A percentile compares a stretch with the other conserved stretches of the same genome.
These are phyloP conservation scores for Scotopteryx bipunctaria DNA, from an alignment of 2,888 invertebrate species.

Conservation along the genomic window DNA sequence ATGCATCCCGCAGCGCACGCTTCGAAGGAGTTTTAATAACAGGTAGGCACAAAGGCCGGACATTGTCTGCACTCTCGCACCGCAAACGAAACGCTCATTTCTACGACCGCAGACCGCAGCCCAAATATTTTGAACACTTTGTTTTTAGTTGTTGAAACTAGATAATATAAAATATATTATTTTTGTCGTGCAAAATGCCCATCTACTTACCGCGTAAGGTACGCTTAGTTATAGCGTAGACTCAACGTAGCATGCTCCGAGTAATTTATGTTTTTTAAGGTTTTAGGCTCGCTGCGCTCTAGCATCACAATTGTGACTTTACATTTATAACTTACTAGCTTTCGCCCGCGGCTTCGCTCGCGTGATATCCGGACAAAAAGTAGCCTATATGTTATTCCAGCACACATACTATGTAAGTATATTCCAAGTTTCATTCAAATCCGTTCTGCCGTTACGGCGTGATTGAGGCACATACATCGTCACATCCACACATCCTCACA, in stretches of 20 bases:
- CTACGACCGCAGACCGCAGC: conserved; percentile 32
- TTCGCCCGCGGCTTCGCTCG: too few relatives aligned
- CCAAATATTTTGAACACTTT: conserved; percentile 44
- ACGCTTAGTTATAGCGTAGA: neutral
- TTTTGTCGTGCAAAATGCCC: neutral
- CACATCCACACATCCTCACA: too few relatives aligned
- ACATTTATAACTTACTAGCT: too few relatives aligned
- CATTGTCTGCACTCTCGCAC: conserved; percentile 45
- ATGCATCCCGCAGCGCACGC: conserved; percentile 27
- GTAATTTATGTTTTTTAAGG: too few relatives aligned
- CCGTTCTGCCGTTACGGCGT: too few relatives aligned
- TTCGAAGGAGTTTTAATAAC: conserved; percentile 65
- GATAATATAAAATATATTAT: neutral
- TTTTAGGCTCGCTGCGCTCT: too few relatives aligned
- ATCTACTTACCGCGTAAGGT: neutral
- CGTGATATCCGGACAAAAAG: too few relatives aligned
- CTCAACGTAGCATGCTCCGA: conserved; percentile 6
- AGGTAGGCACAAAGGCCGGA: conserved; percentile 60
- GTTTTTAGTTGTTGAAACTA: conserved; percentile 9
- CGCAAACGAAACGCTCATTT: conserved; percentile 55
- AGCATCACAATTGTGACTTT: too few relatives aligned
- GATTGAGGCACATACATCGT: too few relatives aligned
- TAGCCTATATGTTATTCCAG: too few relatives aligned
- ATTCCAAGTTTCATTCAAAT: too few relatives aligned
- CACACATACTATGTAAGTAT: too few relatives aligned